A percentile compares a stretch with the other conserved stretches of the same genome.
phyloP scores from a whole-genome alignment of 2,888 invertebrate species.

The Nephrotoma guestfalica region DNA sequence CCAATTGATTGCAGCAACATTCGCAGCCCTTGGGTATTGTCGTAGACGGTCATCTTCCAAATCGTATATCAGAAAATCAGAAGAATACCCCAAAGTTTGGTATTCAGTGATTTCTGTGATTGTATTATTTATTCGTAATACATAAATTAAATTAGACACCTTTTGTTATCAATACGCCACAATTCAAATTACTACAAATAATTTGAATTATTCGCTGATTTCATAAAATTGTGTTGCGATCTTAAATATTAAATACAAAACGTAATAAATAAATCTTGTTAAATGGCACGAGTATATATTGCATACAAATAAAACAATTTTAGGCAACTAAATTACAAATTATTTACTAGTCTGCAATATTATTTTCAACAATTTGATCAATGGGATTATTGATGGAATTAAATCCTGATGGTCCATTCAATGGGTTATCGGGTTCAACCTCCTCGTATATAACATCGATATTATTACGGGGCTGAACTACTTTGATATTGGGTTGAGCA shows the following conservation, averaged over 20 bases:
- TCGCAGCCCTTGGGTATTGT: not conserved
- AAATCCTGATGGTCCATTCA: not conserved
- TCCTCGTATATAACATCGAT: slow-evolving; percentile 34
- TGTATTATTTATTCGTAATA: not conserved
- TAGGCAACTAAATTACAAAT: not conserved
- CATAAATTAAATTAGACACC: not conserved
- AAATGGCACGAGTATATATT: not conserved
- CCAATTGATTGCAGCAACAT: too few species aligned
- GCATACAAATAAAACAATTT: not conserved
- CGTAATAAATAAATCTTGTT: not conserved
- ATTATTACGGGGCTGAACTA: slow-evolving; percentile 12
- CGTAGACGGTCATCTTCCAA: not conserved
- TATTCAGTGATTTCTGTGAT: not conserved
- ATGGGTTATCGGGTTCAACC: slow-evolving; percentile 15
- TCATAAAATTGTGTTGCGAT: not conserved
- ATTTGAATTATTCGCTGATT: too few species aligned
- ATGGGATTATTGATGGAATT: not conserved
- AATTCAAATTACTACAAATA: too few species aligned
- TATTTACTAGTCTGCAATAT: not conserved
- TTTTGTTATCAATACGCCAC: not conserved
- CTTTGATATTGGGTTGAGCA: slow-evolving; percentile 17
- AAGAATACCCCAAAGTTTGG: not conserved
- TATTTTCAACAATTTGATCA: not conserved
- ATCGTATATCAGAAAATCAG: not conserved
- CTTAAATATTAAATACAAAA: not conserved